Evolutionary conservation across 2,888 invertebrate species (phyloP).

Genomic region (Augochlorella aurata): DNA sequence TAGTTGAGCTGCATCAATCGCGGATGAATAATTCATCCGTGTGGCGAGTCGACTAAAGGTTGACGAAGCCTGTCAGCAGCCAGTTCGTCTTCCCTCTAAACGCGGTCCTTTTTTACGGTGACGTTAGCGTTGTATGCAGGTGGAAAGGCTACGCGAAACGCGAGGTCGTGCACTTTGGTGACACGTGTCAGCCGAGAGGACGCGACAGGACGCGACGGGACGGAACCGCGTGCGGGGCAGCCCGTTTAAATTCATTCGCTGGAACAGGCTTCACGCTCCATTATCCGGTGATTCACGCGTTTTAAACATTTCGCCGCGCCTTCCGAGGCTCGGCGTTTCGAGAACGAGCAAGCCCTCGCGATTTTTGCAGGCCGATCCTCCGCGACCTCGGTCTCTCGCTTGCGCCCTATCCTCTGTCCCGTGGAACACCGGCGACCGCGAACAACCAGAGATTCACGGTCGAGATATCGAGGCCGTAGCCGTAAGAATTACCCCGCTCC

Average conservation of each 20-base stretch:
- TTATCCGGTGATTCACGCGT: constrained; percentile 48
- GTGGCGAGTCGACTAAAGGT: not conserved
- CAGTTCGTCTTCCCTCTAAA: constrained; percentile 14
- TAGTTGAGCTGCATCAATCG: too few relatives aligned
- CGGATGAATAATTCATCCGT: not conserved
- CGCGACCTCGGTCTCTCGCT: too few relatives aligned
- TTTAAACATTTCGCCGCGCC: constrained; percentile 25
- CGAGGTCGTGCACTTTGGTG: constrained; percentile 12
- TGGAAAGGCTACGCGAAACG: constrained; percentile 16
- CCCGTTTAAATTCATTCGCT: constrained; percentile 32
- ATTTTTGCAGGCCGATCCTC: not conserved
- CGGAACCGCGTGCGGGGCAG: not conserved
- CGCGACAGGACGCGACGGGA: not conserved
- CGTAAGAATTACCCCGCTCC: constrained; percentile 34
- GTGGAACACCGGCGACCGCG: not conserved
- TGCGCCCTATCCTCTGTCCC: not conserved
- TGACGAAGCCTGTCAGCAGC: not conserved
- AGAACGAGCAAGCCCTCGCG: not conserved
- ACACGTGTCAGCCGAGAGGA: constrained; percentile 32
- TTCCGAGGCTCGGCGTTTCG: not conserved
- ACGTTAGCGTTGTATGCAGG: not conserved
- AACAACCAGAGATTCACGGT: constrained; percentile 9
- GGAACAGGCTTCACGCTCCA: constrained; percentile 28
- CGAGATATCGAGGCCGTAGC: constrained; percentile 16
- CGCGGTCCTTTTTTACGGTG: not conserved